A percentile compares a stretch with the other conserved stretches of the same genome.
phyloP scores from a whole-genome alignment of 1,140 invertebrate genomes.

The Neodiprion lecontei region DNA sequence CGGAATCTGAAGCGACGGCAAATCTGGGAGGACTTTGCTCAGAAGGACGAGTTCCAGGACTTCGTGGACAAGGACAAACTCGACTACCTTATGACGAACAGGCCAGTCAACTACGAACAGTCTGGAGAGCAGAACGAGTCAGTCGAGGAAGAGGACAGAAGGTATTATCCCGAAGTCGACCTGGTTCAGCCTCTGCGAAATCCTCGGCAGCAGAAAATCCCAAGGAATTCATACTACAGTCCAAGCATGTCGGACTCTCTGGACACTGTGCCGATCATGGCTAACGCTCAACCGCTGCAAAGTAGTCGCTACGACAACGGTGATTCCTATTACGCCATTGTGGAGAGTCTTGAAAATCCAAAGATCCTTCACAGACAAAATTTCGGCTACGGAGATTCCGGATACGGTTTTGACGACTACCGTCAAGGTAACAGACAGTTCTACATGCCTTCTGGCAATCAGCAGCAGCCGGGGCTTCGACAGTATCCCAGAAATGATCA shows the following conservation, averaged over 20 bases:
- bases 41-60: slow-evolving; percentile 24
- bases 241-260: neutral
- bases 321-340: slow-evolving; percentile 21
- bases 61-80: slow-evolving; percentile 26
- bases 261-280: neutral
- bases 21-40: slow-evolving; percentile 23
- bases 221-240: neutral
- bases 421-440: no score
- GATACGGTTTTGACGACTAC: neutral
- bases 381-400: neutral
- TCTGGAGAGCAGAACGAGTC: slow-evolving; percentile 5
- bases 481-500: no score
- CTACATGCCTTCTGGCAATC: no score
- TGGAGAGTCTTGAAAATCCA: slow-evolving; percentile 28
- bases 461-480: no score
- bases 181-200: neutral
- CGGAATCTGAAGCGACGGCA: slow-evolving; percentile 25
- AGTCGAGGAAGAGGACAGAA: slow-evolving; percentile 3
- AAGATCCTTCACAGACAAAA: slow-evolving; percentile 9
- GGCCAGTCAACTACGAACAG: slow-evolving; percentile 13
- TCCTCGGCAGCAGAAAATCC: slow-evolving; percentile 8
- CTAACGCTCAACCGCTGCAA: neutral
- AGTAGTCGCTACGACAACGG: neutral
- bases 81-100: slow-evolving; percentile 23
- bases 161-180: neutral